phyloP scores from a whole-genome alignment of 2,113 vertebrate species.

The Dicaeum eximium region DNA sequence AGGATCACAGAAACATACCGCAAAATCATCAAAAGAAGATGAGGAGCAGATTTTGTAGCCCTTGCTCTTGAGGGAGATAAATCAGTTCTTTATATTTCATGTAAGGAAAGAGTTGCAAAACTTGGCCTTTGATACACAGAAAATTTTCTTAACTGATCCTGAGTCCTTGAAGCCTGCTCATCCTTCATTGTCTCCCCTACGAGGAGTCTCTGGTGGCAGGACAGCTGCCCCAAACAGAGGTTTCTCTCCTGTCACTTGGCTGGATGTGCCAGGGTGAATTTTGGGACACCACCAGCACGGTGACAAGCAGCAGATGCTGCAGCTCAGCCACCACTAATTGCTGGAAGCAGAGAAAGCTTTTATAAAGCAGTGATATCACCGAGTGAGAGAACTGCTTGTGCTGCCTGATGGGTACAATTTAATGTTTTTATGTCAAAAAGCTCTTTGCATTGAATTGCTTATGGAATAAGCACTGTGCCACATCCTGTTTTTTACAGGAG shows the following conservation, averaged over 20 bases:
- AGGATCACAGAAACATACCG: constrained; percentile 38
- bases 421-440: neutral
- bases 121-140: neutral
- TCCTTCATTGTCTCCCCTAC: neutral
- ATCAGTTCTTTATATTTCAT: constrained; percentile 15
- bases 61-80: constrained; percentile 48
- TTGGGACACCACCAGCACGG: neutral
- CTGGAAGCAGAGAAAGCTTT: neutral
- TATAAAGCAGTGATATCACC: neutral
- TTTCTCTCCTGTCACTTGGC: neutral
- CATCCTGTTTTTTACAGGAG: neutral
- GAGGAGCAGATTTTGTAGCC: constrained; percentile 58
- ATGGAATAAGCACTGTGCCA: neutral
- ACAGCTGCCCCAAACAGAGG: neutral
- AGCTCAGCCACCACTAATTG: neutral
- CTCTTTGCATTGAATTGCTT: neutral
- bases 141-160: neutral
- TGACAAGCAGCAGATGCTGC: neutral
- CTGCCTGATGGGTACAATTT: neutral
- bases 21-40: constrained; percentile 64
- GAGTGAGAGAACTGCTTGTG: neutral
- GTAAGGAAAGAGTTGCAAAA: neutral
- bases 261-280: neutral
- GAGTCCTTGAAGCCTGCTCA: neutral
- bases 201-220: neutral